These are phyloP conservation scores for Nycticryphes semicollaris DNA, from an alignment of 2,113 vertebrate genomes.

Conservation along the genomic window DNA sequence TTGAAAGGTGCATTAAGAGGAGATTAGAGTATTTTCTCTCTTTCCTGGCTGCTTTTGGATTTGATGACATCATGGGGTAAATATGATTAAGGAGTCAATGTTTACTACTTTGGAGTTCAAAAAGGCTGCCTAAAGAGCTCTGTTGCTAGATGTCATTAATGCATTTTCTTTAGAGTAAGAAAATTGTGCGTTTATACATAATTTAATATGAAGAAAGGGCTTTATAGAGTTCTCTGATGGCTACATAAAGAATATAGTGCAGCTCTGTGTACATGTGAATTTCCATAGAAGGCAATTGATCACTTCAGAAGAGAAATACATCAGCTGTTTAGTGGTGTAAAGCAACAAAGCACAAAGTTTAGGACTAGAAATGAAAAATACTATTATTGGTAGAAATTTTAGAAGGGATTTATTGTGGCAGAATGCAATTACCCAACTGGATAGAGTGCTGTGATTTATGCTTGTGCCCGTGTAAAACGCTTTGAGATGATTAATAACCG, in stretches of 20 bases:
- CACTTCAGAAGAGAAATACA: background rate
- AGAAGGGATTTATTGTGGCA: conserved; percentile 30
- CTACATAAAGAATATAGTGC: background rate
- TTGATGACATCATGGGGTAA: background rate
- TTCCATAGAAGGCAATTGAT: background rate
- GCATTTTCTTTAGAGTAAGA: background rate
- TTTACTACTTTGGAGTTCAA: background rate
- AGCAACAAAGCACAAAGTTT: background rate
- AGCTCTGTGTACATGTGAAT: background rate
- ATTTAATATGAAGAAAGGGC: conserved; percentile 5
- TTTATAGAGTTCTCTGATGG: background rate
- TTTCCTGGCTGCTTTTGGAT: background rate
- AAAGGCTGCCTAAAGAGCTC: conserved; percentile 3
- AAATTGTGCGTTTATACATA: background rate
- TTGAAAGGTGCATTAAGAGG: background rate
- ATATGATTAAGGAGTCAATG: background rate
- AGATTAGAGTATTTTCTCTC: background rate
- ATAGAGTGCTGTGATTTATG: conserved; percentile 28
- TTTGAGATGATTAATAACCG: conserved; percentile 42
- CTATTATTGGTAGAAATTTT: conserved; percentile 19
- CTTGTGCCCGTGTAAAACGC: background rate
- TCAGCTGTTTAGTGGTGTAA: background rate
- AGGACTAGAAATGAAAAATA: conserved; percentile 21
- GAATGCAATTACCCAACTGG: conserved; percentile 19
- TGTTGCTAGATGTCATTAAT: background rate